A percentile compares a stretch with the other conserved stretches of the same genome.
Conservation (phyloP, 2,113 vertebrate species). For the Barbus barbus region DNA sequence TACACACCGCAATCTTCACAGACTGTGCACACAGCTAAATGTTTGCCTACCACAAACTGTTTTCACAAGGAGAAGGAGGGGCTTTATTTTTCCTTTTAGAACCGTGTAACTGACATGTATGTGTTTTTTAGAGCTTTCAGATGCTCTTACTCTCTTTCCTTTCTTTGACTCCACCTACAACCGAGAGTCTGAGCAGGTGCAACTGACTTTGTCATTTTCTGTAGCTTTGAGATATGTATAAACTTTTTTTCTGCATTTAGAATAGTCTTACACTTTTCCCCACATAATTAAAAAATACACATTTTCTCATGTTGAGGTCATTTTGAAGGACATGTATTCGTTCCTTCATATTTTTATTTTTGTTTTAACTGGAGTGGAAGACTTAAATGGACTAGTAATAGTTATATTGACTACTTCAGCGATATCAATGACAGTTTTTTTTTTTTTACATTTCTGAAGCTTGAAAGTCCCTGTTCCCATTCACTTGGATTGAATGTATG, state of each 20-base stretch:
- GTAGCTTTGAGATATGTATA: background rate
- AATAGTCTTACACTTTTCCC: background rate
- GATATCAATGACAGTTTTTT: no score
- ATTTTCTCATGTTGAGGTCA: no score
- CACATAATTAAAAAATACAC: no score
- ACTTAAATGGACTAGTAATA: no score
- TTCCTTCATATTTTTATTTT: no score
- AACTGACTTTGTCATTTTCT: background rate
- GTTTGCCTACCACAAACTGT: constrained; percentile 58
- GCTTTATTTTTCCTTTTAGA: constrained; percentile 43
- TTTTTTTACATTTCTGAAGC: no score
- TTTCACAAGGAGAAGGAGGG: constrained; percentile 49
- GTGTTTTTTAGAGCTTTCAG: background rate
- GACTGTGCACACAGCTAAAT: constrained; percentile 66
- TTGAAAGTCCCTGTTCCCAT: no score
- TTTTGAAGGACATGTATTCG: no score
- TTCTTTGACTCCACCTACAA: background rate
- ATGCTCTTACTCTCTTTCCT: background rate
- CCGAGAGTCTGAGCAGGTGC: background rate
- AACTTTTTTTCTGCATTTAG: background rate
- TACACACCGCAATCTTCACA: constrained; percentile 54
- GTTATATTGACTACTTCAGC: no score
- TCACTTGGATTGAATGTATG: no score
- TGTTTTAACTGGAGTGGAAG: no score
- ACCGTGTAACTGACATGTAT: constrained; percentile 21